Percentiles rank a stretch among this genome's conserved stretches.
Evolutionary conservation across 2,797 vertebrate genomes (phyloP).

Genomic region (Thamnophis elegans): DNA sequence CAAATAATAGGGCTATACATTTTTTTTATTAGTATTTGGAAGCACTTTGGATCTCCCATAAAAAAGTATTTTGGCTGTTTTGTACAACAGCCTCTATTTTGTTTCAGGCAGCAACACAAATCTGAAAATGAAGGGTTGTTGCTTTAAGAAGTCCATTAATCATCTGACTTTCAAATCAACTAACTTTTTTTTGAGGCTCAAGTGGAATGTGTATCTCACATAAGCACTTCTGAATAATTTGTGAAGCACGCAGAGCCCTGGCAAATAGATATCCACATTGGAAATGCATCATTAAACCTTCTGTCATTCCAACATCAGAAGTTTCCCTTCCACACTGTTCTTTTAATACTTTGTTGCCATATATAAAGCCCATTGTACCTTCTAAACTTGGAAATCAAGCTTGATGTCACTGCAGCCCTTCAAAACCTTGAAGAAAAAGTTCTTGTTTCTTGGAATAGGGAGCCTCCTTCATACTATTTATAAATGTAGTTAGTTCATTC

Average conservation of each 20-base stretch:
- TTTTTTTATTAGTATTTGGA: not conserved
- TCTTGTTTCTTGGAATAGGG: not conserved
- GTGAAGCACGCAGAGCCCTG: not conserved
- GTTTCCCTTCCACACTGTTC: not conserved
- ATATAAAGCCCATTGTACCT: not conserved
- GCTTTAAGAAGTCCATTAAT: not conserved
- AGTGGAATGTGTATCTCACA: not conserved
- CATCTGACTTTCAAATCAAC: not conserved
- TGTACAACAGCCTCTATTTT: not conserved
- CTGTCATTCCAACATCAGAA: not conserved
- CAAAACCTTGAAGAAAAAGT: not conserved
- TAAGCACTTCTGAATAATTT: not conserved
- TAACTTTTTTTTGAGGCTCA: not conserved
- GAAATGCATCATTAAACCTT: not conserved
- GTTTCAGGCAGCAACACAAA: not conserved
- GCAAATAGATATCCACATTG: not conserved
- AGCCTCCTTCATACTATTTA: not conserved
- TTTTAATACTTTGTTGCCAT: not conserved
- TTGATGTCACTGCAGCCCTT: not conserved
- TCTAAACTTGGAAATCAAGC: not conserved
- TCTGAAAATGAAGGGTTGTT: not conserved
- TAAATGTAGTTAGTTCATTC: constrained; percentile 1
- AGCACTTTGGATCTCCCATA: not conserved
- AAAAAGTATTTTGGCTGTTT: not conserved
- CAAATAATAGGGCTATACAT: not conserved